Evolutionary conservation across 2,113 vertebrate species (phyloP), one percentile per base, ranked within the genome.

Genomic region (Antennarius striatus): DNA sequence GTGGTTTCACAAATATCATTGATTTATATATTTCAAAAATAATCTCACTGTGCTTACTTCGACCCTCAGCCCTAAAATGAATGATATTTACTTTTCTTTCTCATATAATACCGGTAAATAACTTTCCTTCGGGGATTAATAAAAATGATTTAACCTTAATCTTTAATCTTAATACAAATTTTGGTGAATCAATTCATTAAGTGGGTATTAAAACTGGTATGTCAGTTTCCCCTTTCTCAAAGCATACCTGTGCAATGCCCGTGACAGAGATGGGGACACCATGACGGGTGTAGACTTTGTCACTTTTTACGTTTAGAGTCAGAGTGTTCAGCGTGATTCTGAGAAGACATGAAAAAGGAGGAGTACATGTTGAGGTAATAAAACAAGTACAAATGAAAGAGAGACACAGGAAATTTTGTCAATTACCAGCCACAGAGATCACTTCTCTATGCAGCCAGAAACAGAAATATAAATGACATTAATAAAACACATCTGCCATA

Each of bases 251-350:
- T 52, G 96, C 96, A 32, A 98, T 97, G 69, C 96, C 96, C 4
- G 96, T 98, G 63, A 98, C 96, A 8, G 96, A 98, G 88, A 98
- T 96, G 22, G 96, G 96, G 8, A 98, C 96, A 5, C 96, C 96
- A n/a, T 96, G 95, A 10, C 95, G 93, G 28, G 96, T 98, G 82
- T 97, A 97, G 39, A 97, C 95, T 85, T 96, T 97, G 80, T 98
- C 96, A 83, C 96, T 98, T 88, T 96, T 97, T 72, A 98, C 96
- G 52, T 96, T 98, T 64, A 98, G 92, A 60, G 96, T 98, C 83
- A 97, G 75, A 6, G 95, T 98, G 88, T 96, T 97, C 65, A 98
- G 91, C 4, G 94, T 94, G 76, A 98, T 97, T 89, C 96, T 98
- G 77, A 9, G 10, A 68, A 6, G 28, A 56, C 12, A 46, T 29